Percentiles rank a stretch among this genome's conserved stretches.
phyloP scores from a whole-genome alignment of 2,888 invertebrate genomes.

The Cordilura impudica region DNA sequence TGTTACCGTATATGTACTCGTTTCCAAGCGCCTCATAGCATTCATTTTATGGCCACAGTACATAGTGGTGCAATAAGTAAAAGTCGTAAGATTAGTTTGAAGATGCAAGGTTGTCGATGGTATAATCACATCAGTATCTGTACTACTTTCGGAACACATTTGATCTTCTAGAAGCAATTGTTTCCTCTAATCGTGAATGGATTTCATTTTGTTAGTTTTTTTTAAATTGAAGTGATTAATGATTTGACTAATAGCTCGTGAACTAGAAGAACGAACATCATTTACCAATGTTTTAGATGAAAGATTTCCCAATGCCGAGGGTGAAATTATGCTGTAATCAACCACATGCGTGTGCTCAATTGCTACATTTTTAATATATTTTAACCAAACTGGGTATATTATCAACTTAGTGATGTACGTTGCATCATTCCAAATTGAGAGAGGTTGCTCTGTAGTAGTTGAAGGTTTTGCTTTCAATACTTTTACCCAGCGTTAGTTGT shows the following conservation, averaged over 20 bases:
- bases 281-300: constrained; percentile 81
- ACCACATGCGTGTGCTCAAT: not conserved
- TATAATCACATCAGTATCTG: constrained; percentile 84
- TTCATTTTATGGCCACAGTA: constrained; percentile 89
- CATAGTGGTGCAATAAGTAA: constrained; percentile 94
- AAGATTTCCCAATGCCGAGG: constrained; percentile 32
- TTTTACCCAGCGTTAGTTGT: constrained; percentile 76
- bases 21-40: constrained; percentile 89
- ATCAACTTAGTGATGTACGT: not conserved
- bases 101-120: constrained; percentile 87
- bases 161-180: constrained; percentile 81
- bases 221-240: constrained; percentile 70
- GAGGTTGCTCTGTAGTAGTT: not conserved
- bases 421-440: not conserved
- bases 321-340: not conserved
- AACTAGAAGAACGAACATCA: constrained; percentile 87
- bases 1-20: constrained; percentile 91
- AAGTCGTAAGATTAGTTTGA: constrained; percentile 92
- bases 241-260: constrained; percentile 83
- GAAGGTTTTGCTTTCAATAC: not conserved
- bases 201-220: not conserved
- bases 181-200: not conserved
- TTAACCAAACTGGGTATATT: not conserved
- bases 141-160: constrained; percentile 91
- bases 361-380: not conserved